Base-by-base conservation (phyloP, 2,113 vertebrate genomes). In the Silurus asotus region DNA sequence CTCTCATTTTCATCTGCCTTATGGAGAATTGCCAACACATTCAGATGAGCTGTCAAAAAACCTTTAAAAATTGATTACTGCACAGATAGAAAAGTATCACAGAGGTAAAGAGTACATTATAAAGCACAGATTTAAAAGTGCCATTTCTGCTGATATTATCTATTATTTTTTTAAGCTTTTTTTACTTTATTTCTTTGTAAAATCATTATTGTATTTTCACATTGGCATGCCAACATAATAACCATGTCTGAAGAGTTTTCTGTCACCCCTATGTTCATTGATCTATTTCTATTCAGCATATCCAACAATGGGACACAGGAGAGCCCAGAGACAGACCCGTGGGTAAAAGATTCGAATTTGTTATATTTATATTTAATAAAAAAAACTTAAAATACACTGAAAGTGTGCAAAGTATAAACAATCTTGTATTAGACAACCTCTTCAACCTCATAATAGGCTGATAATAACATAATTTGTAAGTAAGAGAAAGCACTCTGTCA, bases 21-120 rank as follows among this genome's bases (percentile, higher is more conserved):
- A 89, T 93, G 94, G 92, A 90, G 23, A 83, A 92, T 93, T 91
- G 84, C 81, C 86, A 82, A 82, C 90, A 90, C 90, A 92, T 93
- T 92, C 88, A 92, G 88, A 94, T 91, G 89, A 93, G 90, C 23
- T 83, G 87, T 75, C 84, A 79, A 78, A 85, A 91, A 87, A 88
- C 72, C 64, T 88, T 82, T 62, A 76, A 82, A 87, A 91, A 88
- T 28, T 56, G 80, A 88, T 88, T 91, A 88, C 88, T 87, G 86
- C 53, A 81, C 69, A 74, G 37, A 58, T 49, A 85, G 65, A 37
- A 87, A 88, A 69, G 51, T 82, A 19, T 74, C 14, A 20, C 59
- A 76, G 11, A 53, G 58, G 72, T 77, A 55, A 37, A 76, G 15
- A 65, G 49, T 58, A 48, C 37, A n/a, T 48, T 70, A 48, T n/a